Base-by-base conservation (phyloP, 1,140 invertebrate genomes). In the Anastatus disparis region DNA sequence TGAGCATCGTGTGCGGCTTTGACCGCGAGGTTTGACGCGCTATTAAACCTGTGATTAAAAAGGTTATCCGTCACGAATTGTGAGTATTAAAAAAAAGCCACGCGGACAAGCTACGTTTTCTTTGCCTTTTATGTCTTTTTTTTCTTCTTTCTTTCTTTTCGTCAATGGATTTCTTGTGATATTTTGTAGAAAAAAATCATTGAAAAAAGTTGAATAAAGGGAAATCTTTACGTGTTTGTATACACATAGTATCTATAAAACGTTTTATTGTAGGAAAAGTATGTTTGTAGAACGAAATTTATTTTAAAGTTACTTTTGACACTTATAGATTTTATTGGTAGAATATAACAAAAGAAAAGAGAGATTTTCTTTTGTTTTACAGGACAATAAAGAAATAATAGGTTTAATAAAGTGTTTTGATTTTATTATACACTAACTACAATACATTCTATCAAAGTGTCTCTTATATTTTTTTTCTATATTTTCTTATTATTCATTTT, bases 21-120 rank as follows among this genome's bases (percentile, higher is more conserved):
- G 29, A 38, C 15, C 1, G 27, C 31, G 15, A 24, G 50, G 24
- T 56, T 66, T 66, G 31, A 46, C 50, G 63, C 63, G 35, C 52
- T 31, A 46, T 66, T 56, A 66, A 55, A 26, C 17, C 31, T 22
- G 12, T 17, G 52, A 56, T 66, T 66, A 66, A 56, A 55, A 56
- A 66, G 48, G 35, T 53, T 48, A 64, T 52, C 22, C 46, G 31
- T 52, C 63, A 56, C 50, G 50, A 56, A 3, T 40, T 35, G 13
- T 7, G 31, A 55, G 29, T n/a, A n/a, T n/a, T n/a, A n/a, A n/a
- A 29, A 15, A 38, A 65, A 55, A 55, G 42, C 26, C 24, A 10
- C 58, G 20, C 6, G 8, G 29, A 1, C 8, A 17, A n/a, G 42
- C 15, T 26, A 17, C 44, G 12, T 58, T n/a, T n/a, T 58, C 8